Base-by-base conservation (phyloP, 2,888 invertebrate genomes). In the Erebia palarica region DNA sequence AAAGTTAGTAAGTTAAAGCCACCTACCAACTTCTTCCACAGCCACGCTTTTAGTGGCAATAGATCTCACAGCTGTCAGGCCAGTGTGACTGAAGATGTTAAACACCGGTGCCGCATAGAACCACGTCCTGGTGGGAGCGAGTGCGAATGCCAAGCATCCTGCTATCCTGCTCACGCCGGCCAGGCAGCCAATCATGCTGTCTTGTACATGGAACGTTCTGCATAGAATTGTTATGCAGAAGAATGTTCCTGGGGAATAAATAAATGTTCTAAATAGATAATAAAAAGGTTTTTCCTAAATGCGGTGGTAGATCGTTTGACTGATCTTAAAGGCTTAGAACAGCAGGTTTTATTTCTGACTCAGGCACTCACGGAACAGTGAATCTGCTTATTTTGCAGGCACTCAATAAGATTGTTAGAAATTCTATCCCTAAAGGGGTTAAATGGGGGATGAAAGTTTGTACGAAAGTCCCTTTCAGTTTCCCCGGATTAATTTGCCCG, bases 1-100 rank as follows among this genome's bases (percentile, higher is more conserved):
- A 3, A 10, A 10, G 1, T 44, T 8, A 44, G 8, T 13, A 47
- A 47, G 13, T 47, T 13, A 47, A 13, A 13, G 47, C 13, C 1
- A 69, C 86, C 86, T 83, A 91, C 94, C 94, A 75, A 94, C 86
- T 91, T 95, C 94, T 75, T 94, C 94, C 3, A 87, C 81, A 36
- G 94, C 89, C 9, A 94, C 94, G 75, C 92, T 87, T 78, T 95
- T 95, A 0, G 94, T 93, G 4, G 94, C 94, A 58, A 94, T 92
- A 1, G 94, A 94, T 66, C 94, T 84, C 68, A 95, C 88, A 1
- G 94, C 94, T n/a, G 94, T 94, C 42, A 94, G 83, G 0, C 94
- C 94, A 1, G 94, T 92, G 18, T 93, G 91, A 63, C 94, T 94
- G 76, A 94, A 93, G 72, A 94, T 88, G 27, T 94, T 94, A 76